Conservation (phyloP, 2,113 vertebrate species). For the Porphyrio hochstetteri region DNA sequence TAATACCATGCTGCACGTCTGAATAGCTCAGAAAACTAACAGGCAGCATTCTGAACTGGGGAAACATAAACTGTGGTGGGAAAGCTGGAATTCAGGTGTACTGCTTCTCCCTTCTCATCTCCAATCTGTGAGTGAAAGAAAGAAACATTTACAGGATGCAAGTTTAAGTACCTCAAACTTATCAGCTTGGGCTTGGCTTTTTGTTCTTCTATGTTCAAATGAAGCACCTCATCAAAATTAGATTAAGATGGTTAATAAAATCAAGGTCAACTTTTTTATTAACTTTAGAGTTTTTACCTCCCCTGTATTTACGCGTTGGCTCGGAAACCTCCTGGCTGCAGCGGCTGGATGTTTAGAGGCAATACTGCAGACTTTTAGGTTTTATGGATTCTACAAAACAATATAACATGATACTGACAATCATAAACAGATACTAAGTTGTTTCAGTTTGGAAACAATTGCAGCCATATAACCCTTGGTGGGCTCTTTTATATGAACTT, state of each 20-base stretch:
- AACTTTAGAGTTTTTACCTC: not conserved
- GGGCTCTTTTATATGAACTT: slow-evolving; percentile 75
- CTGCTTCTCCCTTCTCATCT: not conserved
- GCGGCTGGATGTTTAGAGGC: slow-evolving; percentile 42
- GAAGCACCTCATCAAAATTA: slow-evolving; percentile 53
- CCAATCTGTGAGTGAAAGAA: not conserved
- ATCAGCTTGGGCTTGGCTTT: not conserved
- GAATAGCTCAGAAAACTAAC: not conserved
- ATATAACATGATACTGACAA: slow-evolving; percentile 73
- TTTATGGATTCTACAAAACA: slow-evolving; percentile 78
- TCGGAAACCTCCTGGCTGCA: not conserved
- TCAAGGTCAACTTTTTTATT: slow-evolving; percentile 41
- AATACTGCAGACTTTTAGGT: slow-evolving; percentile 64
- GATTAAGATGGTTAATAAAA: slow-evolving; percentile 43
- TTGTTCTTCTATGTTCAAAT: slow-evolving; percentile 40
- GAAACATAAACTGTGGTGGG: not conserved
- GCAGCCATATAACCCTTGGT: slow-evolving; percentile 74
- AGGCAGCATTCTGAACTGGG: not conserved
- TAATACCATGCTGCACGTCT: not conserved
- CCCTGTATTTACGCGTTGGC: not conserved
- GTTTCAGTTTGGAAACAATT: slow-evolving; percentile 74
- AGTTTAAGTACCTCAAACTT: slow-evolving; percentile 1
- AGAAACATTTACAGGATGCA: not conserved
- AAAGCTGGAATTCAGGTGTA: slow-evolving; percentile 26
- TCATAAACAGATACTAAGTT: slow-evolving; percentile 77